A percentile compares a stretch with the other conserved stretches of the same genome.
Evolutionary conservation across 2,888 invertebrate genomes (phyloP).

Genomic region (Eurois occulta): DNA sequence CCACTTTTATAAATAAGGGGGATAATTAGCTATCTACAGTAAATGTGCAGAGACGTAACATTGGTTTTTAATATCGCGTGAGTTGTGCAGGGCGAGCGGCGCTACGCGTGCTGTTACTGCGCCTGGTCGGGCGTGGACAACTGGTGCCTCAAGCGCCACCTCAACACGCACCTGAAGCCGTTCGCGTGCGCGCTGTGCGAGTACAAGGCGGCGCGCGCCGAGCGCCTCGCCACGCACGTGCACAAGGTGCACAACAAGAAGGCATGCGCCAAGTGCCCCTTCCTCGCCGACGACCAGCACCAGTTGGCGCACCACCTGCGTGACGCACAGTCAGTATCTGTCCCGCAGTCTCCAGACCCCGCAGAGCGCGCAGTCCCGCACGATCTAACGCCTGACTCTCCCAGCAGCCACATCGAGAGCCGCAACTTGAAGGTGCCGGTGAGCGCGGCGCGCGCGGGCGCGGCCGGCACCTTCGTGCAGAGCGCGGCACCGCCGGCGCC

Average conservation of each 20-base stretch:
- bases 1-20: neutral
- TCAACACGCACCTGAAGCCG: constrained; percentile 98
- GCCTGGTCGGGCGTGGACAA: constrained; percentile 98
- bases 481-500: constrained; percentile 40
- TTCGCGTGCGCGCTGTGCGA: constrained; percentile 97
- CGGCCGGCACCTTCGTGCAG: constrained; percentile 64
- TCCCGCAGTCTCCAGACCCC: neutral
- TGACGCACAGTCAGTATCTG: constrained; percentile 93
- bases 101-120: constrained; percentile 97
- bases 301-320: constrained; percentile 95
- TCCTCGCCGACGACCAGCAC: constrained; percentile 95
- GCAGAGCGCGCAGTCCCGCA: constrained; percentile 3
- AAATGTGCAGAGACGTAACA: neutral
- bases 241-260: constrained; percentile 97
- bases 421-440: constrained; percentile 90
- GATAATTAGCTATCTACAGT: neutral
- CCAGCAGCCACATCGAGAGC: constrained; percentile 91
- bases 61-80: neutral
- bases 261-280: constrained; percentile 96
- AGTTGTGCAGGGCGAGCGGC: constrained; percentile 90
- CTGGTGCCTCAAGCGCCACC: constrained; percentile 97
- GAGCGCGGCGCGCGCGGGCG: constrained; percentile 66
- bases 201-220: constrained; percentile 97
- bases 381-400: neutral
- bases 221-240: constrained; percentile 96